phyloP scores from a whole-genome alignment of 2,113 vertebrate genomes.

The Nothoprocta pentlandii region DNA sequence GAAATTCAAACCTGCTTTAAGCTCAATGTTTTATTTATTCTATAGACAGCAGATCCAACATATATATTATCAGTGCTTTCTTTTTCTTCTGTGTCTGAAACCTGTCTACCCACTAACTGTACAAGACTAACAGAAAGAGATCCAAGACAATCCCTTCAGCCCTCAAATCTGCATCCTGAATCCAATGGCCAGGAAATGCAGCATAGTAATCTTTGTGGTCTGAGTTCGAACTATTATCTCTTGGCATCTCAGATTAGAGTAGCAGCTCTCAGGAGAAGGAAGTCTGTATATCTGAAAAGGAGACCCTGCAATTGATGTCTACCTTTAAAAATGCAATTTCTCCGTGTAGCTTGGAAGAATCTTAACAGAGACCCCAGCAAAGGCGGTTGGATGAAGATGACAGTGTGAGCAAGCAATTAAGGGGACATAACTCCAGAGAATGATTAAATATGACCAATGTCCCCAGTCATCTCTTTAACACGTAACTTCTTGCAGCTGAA shows the following conservation, averaged over 20 bases:
- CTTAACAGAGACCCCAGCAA: neutral
- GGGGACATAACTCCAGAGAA: neutral
- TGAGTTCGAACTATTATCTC: neutral
- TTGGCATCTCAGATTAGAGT: neutral
- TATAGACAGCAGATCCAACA: neutral
- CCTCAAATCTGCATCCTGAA: accelerated
- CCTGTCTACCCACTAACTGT: neutral
- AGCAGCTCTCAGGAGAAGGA: neutral
- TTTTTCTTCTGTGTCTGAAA: neutral
- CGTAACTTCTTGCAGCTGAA: neutral
- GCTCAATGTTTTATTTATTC: accelerated
- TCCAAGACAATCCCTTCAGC: neutral
- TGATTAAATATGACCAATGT: neutral
- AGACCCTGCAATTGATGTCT: neutral
- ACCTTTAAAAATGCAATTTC: neutral
- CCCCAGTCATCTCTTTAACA: neutral
- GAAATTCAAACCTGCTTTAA: neutral
- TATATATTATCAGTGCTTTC: accelerated
- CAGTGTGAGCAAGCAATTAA: neutral
- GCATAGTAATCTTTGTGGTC: neutral
- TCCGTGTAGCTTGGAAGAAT: neutral
- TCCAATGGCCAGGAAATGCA: neutral
- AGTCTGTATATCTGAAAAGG: neutral
- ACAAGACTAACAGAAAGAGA: neutral
- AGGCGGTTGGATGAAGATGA: neutral